phyloP scores from a whole-genome alignment of 2,113 vertebrate genomes.

The Ceratotherium simum region DNA sequence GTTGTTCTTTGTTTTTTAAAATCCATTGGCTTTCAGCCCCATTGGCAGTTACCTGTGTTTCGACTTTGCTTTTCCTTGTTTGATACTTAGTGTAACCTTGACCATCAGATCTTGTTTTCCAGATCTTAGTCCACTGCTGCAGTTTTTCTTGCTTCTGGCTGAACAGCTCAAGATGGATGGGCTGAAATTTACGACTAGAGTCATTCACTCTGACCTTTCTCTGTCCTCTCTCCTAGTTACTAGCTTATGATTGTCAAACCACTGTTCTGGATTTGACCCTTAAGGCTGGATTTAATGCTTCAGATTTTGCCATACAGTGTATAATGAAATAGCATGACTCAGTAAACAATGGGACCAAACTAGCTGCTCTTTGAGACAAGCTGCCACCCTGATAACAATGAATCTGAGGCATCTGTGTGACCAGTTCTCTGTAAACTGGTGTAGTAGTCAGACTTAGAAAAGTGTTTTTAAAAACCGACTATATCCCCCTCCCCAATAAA shows the following conservation, averaged over 20 bases:
- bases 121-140: not conserved
- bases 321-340: not conserved
- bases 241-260: not conserved
- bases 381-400: not conserved
- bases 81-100: not conserved
- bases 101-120: not conserved
- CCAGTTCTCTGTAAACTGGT: not conserved
- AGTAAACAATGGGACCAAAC: not conserved
- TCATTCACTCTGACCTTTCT: not conserved
- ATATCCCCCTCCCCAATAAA: not conserved
- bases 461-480: not conserved
- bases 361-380: not conserved
- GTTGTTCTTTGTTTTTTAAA: not conserved
- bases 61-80: not conserved
- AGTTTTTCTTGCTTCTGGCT: constrained; percentile 2
- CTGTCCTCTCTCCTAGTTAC: not conserved
- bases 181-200: not conserved
- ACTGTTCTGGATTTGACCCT: not conserved
- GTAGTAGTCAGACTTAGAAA: not conserved
- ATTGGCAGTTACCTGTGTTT: not conserved
- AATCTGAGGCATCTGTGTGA: not conserved
- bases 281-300: not conserved
- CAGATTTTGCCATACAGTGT: not conserved
- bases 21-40: not conserved
- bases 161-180: not conserved